Evolutionary conservation across 2,113 vertebrate species (phyloP).

Genomic region (Daubentonia madagascariensis): DNA sequence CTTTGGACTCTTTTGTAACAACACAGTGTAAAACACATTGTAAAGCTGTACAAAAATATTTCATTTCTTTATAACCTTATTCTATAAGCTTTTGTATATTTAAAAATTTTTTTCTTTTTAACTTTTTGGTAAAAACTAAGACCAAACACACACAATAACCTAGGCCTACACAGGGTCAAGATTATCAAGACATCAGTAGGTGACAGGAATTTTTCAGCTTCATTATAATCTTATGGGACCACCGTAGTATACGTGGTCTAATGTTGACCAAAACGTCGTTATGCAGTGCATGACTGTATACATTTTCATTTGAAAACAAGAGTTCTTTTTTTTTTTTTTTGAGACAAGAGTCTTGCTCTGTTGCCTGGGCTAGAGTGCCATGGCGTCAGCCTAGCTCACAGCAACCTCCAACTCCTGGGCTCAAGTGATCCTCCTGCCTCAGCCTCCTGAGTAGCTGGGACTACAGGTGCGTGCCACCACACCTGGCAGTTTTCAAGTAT

Average conservation of each 20-base stretch:
- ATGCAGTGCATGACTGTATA: neutral
- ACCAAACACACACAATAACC: neutral
- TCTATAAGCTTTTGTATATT: neutral
- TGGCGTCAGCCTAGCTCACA: too few species aligned
- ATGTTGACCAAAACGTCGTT: neutral
- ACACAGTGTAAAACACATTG: neutral
- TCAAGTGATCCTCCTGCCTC: too few species aligned
- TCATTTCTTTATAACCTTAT: neutral
- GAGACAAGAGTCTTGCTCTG: too few species aligned
- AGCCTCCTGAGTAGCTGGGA: too few species aligned
- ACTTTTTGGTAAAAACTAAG: neutral
- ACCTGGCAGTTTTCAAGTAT: conserved; percentile 45
- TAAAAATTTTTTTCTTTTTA: neutral
- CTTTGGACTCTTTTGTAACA: neutral
- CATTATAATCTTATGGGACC: neutral
- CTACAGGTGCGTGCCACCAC: too few species aligned
- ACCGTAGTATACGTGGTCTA: neutral
- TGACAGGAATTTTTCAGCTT: neutral
- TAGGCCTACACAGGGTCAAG: neutral
- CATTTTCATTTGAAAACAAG: neutral
- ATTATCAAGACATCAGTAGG: neutral
- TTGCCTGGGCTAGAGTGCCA: too few species aligned
- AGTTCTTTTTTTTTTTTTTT: too few species aligned
- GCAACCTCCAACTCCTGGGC: too few species aligned
- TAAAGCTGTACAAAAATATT: neutral